Evolutionary conservation across 2,113 vertebrate species (phyloP).

Genomic region (Archocentrus centrarchus): DNA sequence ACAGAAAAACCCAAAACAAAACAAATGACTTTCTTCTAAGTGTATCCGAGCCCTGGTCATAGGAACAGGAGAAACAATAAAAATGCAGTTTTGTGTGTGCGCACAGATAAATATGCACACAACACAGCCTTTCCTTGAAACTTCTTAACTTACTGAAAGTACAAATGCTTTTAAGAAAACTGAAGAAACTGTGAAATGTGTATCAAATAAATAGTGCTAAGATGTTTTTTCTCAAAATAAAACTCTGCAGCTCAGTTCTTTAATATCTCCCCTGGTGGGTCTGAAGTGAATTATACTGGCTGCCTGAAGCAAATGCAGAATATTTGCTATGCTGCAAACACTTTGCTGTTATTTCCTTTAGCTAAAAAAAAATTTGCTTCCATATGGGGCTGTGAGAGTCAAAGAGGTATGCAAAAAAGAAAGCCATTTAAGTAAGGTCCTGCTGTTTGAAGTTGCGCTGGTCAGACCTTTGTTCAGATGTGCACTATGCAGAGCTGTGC

Average conservation of each 20-base stretch:
- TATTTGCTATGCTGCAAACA: constrained; percentile 39
- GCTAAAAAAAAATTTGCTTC: constrained; percentile 31
- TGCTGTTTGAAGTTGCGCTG: constrained; percentile 18
- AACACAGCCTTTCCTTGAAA: neutral
- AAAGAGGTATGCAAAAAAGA: constrained; percentile 16
- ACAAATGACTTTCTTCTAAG: neutral
- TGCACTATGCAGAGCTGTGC: neutral
- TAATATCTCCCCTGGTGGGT: constrained; percentile 48
- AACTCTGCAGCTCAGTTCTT: constrained; percentile 42
- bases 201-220: constrained; percentile 31
- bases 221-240: constrained; percentile 25
- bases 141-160: neutral
- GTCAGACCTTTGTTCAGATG: neutral
- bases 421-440: neutral
- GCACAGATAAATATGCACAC: neutral
- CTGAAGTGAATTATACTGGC: constrained; percentile 60
- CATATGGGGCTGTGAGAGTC: neutral
- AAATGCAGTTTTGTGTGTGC: neutral
- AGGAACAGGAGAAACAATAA: neutral
- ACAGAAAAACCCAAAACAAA: neutral
- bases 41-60: neutral
- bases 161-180: constrained; percentile 26
- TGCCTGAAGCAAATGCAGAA: constrained; percentile 61
- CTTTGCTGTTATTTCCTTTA: constrained; percentile 40
- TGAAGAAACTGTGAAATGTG: constrained; percentile 14